Percentiles rank a stretch among this genome's conserved stretches.
Evolutionary conservation across 2,113 vertebrate species (phyloP).

Genomic region (Silurus asotus): DNA sequence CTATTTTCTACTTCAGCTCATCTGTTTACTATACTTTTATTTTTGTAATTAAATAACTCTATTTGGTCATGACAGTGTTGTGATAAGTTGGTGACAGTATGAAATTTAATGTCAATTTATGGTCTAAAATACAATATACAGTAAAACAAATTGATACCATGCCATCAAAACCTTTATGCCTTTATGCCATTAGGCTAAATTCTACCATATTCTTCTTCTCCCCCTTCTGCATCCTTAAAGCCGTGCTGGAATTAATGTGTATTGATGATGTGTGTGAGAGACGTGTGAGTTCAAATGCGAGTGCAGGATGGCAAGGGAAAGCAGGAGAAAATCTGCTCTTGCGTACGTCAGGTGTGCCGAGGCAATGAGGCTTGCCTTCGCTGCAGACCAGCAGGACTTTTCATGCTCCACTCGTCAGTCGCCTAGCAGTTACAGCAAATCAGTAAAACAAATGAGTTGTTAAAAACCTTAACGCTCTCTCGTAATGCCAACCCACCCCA

Average conservation of each 20-base stretch:
- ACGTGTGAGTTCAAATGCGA: constrained; percentile 24
- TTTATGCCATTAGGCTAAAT: background rate
- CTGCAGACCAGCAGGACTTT: constrained; percentile 63
- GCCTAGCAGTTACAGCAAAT: constrained; percentile 63
- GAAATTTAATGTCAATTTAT: too few relatives aligned
- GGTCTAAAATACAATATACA: background rate
- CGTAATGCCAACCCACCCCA: constrained; percentile 56
- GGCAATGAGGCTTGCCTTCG: constrained; percentile 61
- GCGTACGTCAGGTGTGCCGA: constrained; percentile 60
- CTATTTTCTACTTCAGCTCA: background rate
- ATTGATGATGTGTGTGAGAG: constrained; percentile 34
- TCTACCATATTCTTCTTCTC: too few relatives aligned
- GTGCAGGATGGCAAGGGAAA: constrained; percentile 18
- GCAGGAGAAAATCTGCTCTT: constrained; percentile 39
- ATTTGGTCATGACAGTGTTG: background rate
- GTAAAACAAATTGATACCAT: background rate
- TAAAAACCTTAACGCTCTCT: constrained; percentile 57
- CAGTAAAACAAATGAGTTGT: constrained; percentile 71
- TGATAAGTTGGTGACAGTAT: background rate
- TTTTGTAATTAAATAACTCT: background rate
- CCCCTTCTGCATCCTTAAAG: background rate
- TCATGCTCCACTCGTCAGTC: constrained; percentile 63
- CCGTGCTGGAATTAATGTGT: constrained; percentile 36
- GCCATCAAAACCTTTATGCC: background rate
- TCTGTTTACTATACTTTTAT: background rate